These are phyloP conservation scores for Caerostris darwini DNA, from an alignment of 1,140 invertebrate species.

Conservation along the genomic window DNA sequence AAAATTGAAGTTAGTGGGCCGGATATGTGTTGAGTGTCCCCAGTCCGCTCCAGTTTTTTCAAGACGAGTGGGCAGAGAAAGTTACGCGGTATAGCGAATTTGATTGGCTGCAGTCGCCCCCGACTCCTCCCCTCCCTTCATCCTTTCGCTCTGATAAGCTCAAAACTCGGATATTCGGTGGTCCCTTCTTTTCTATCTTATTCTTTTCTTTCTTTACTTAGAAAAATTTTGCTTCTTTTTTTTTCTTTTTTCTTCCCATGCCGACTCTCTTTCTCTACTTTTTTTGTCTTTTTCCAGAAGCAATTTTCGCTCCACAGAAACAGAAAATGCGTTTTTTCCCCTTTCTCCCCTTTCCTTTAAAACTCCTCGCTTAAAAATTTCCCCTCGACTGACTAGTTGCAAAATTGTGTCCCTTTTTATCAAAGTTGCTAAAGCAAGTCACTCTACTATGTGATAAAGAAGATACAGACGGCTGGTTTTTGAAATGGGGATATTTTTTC, in stretches of 20 bases:
- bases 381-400: constrained; percentile 68
- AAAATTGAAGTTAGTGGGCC: constrained; percentile 7
- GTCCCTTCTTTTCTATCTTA: constrained; percentile 26
- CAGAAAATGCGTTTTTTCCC: constrained; percentile 74
- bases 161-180: constrained; percentile 61
- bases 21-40: constrained; percentile 12
- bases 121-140: constrained; percentile 48
- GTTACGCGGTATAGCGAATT: constrained; percentile 65
- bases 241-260: constrained; percentile 19
- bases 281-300: constrained; percentile 65
- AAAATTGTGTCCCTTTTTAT: constrained; percentile 77
- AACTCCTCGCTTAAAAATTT: constrained; percentile 73
- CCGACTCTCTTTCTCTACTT: constrained; percentile 17
- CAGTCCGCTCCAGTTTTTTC: constrained; percentile 64
- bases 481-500: constrained; percentile 72
- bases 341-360: constrained; percentile 50
- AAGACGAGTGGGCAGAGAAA: constrained; percentile 54
- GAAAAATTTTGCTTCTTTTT: constrained; percentile 37
- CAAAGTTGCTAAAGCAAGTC: constrained; percentile 74
- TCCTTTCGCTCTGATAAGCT: constrained; percentile 76
- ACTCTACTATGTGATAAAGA: constrained; percentile 76
- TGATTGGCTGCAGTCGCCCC: constrained; percentile 70
- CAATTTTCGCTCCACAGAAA: constrained; percentile 76
- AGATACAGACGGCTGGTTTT: constrained; percentile 75
- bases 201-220: constrained; percentile 67